Conservation (phyloP, 2,113 vertebrate species). For the Motacilla tschutschensis region DNA sequence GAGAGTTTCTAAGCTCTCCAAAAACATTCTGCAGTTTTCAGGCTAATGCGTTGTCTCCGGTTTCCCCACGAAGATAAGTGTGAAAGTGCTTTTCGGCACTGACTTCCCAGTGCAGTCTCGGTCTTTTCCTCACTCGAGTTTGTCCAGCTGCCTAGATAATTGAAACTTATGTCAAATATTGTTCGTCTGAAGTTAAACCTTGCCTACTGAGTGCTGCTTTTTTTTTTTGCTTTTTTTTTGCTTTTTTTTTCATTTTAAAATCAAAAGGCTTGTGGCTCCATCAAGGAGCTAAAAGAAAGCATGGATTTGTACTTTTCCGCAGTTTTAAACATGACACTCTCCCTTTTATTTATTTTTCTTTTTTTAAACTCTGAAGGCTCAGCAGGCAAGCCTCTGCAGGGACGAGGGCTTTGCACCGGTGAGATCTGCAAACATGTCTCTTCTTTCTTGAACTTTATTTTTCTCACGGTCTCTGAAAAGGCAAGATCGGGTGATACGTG, state of each 20-base stretch:
- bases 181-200: conserved; percentile 20
- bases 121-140: background rate
- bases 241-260: background rate
- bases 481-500: conserved; percentile 79
- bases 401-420: conserved; percentile 20
- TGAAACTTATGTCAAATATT: background rate
- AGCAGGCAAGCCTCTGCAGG: conserved; percentile 48
- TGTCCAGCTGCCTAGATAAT: background rate
- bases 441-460: conserved; percentile 72
- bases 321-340: conserved; percentile 46
- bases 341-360: conserved; percentile 35
- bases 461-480: conserved; percentile 82
- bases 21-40: background rate
- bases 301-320: background rate
- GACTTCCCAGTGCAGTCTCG: background rate
- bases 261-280: conserved; percentile 4
- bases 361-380: conserved; percentile 31
- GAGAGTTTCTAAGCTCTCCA: background rate
- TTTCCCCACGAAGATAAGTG: background rate
- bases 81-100: background rate
- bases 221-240: background rate
- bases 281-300: conserved; percentile 9
- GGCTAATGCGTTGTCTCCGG: accelerated
- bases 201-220: background rate
- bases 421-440: conserved; percentile 59